These are phyloP conservation scores for Sebastes minor DNA, from an alignment of 2,797 vertebrate genomes.

Conservation along the genomic window DNA sequence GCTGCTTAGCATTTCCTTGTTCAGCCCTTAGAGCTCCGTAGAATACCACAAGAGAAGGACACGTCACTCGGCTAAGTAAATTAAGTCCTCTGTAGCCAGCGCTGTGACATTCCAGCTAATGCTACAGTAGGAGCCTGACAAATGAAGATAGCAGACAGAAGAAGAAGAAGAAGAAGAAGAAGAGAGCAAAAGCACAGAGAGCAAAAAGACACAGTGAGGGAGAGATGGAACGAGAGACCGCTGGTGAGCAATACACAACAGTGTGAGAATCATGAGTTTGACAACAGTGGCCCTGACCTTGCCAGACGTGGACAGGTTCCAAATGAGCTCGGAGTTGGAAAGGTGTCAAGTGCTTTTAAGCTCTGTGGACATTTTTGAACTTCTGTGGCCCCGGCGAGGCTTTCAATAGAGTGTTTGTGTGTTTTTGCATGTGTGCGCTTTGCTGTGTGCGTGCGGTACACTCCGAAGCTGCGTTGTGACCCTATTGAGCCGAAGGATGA, in stretches of 20 bases:
- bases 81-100: conserved; percentile 63
- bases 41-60: conserved; percentile 42
- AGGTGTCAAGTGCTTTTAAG: conserved; percentile 74
- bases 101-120: conserved; percentile 60
- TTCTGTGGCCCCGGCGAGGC: conserved; percentile 36
- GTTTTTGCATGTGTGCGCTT: neutral
- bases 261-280: conserved; percentile 65
- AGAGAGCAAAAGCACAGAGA: conserved; percentile 20
- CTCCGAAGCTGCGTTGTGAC: conserved; percentile 35
- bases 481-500: conserved; percentile 27
- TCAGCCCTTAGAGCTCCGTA: conserved; percentile 10
- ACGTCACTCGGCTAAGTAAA: conserved; percentile 61
- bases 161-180: conserved; percentile 12
- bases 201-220: conserved; percentile 2
- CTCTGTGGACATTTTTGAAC: conserved; percentile 59
- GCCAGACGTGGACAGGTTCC: conserved; percentile 68
- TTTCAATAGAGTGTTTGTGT: conserved; percentile 9
- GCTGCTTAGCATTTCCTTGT: conserved; percentile 30
- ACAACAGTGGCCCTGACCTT: conserved; percentile 70
- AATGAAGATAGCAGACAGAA: conserved; percentile 61
- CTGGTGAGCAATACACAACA: conserved; percentile 40
- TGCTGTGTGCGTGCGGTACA: neutral
- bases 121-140: conserved; percentile 58
- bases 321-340: conserved; percentile 67
- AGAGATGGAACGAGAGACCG: neutral